Base-by-base conservation (phyloP, 1,140 invertebrate species). In the Spodoptera frugiperda region DNA sequence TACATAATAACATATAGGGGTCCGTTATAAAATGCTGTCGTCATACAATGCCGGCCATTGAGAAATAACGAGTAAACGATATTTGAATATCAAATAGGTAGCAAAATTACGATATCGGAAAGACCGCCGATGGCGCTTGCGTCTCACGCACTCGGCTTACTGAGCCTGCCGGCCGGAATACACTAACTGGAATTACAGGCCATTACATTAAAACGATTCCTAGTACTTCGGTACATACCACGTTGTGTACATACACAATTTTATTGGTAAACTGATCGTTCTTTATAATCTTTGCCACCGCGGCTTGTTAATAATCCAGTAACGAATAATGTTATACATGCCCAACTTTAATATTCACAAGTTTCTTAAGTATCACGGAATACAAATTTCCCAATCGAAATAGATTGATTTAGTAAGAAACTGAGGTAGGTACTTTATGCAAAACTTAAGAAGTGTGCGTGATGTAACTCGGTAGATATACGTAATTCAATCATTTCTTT, bases 151-250 rank as follows among this genome's bases (percentile, higher is more conserved):
- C 84, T 75, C 74, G 72, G 78, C 81, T 87, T 87, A 83, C 78
- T 86, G 87, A 87, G 92, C 86, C 81, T 76, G 81, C 14, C 78
- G 84, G 82, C 82, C 84, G 87, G 89, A 86, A 90, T 87, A 79
- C 86, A 77, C 84, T 91, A 86, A 84, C 88, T 89, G 90, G 91
- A 91, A 92, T 84, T 87, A 89, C 82, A 77, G 77, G 39, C 87
- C 84, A 91, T 92, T 91, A 88, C 82, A 93, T 89, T 91, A 89
- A 91, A 91, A 88, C 86, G 87, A 85, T 93, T 93, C 90, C 86
- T 72, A 82, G 91, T 91, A 91, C 81, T 81, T 78, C 51, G 48
- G 15, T 65, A 54, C 57, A 39, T 55, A 68, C 77, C 73, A 77
- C 63, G 67, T 76, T 59, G 17, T 57, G 77, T 65, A 76, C 77